Conservation (phyloP, 2,113 vertebrate species). For the Cervus canadensis region DNA sequence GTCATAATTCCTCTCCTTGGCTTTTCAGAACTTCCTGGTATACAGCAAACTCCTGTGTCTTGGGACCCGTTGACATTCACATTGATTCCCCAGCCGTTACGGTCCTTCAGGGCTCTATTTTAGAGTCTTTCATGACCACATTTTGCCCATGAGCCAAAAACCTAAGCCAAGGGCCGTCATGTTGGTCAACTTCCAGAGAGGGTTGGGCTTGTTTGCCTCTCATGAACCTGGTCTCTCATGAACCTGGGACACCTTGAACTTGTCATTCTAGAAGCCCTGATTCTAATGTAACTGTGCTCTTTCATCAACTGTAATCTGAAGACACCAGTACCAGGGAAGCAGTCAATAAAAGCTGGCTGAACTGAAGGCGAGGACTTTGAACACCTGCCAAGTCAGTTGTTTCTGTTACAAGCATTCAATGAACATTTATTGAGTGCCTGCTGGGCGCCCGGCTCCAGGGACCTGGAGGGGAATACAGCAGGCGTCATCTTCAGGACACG, state of each 20-base stretch:
- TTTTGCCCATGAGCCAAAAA: neutral
- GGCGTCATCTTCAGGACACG: fast-evolving
- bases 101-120: neutral
- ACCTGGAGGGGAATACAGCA: fast-evolving
- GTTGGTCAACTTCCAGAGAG: neutral
- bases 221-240: neutral
- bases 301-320: neutral
- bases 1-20: fast-evolving
- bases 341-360: fast-evolving
- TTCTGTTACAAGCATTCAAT: fast-evolving
- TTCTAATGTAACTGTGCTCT: fast-evolving
- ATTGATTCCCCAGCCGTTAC: fast-evolving
- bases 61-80: neutral
- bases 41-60: neutral
- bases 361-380: fast-evolving
- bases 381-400: neutral
- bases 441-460: neutral
- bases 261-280: neutral
- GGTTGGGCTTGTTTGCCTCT: neutral
- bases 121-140: neutral
- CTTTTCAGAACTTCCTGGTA: fast-evolving
- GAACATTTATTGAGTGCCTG: neutral
- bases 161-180: neutral
- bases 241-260: neutral
- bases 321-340: neutral